A percentile compares a stretch with the other conserved stretches of the same genome.
These are phyloP conservation scores for Ptyas mucosa DNA, from an alignment of 2,113 vertebrate genomes.

Conservation along the genomic window DNA sequence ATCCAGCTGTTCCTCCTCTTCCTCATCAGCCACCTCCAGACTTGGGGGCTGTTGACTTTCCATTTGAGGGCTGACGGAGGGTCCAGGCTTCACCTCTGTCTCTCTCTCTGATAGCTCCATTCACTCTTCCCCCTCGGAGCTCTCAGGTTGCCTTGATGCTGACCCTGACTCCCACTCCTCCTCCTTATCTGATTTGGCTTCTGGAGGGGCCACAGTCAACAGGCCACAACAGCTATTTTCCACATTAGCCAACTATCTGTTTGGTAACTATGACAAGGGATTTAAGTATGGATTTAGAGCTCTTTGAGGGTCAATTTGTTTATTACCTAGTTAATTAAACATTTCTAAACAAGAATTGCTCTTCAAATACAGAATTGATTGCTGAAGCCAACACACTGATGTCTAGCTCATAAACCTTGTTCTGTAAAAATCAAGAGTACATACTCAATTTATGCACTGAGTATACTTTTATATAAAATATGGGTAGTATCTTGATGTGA, in stretches of 20 bases:
- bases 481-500: not conserved
- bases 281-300: not conserved
- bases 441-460: not conserved
- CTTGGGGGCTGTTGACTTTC: no score
- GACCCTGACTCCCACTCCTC: no score
- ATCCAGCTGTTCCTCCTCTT: no score
- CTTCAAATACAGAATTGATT: not conserved
- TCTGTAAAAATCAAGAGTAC: not conserved
- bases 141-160: no score
- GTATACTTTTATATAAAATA: not conserved
- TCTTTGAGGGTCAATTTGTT: not conserved
- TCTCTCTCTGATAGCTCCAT: no score
- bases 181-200: no score
- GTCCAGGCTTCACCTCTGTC: no score
- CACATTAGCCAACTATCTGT: not conserved
- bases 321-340: not conserved
- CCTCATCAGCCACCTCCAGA: no score
- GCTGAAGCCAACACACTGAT: not conserved
- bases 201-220: no score
- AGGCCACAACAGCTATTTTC: not conserved
- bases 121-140: no score
- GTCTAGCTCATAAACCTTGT: not conserved
- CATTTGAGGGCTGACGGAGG: no score
- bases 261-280: not conserved
- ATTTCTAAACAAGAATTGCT: not conserved